phyloP scores from a whole-genome alignment of 2,797 vertebrate genomes.

The Acridotheres tristis region DNA sequence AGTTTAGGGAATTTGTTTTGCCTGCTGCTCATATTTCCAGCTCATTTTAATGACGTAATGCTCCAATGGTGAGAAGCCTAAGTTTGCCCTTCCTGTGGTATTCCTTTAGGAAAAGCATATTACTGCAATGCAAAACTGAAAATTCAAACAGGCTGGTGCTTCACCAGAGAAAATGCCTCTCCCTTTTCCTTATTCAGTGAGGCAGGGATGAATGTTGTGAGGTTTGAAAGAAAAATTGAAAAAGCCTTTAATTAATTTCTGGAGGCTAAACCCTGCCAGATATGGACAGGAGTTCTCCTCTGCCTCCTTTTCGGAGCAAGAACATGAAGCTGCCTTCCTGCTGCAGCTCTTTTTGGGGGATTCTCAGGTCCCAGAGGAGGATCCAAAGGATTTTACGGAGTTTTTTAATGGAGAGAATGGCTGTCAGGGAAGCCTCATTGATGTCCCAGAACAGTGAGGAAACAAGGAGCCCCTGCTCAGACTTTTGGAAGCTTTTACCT shows the following conservation, averaged over 20 bases:
- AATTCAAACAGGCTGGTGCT: slow-evolving; percentile 49
- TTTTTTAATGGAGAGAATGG: neutral
- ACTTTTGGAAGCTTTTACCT: slow-evolving; percentile 36
- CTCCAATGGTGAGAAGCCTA: slow-evolving; percentile 12
- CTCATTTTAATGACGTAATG: neutral
- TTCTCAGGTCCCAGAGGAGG: neutral
- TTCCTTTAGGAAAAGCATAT: slow-evolving; percentile 41
- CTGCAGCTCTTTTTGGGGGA: neutral
- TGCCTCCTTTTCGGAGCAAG: neutral
- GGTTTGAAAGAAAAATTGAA: slow-evolving; percentile 64
- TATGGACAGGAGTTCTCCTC: slow-evolving; percentile 38
- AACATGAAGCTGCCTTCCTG: neutral
- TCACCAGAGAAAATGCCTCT: slow-evolving; percentile 50
- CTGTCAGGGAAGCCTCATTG: neutral
- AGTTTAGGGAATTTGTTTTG: neutral
- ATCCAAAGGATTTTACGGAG: neutral
- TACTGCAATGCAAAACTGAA: slow-evolving; percentile 22
- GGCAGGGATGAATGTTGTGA: slow-evolving; percentile 15
- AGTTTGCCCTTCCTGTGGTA: slow-evolving; percentile 42
- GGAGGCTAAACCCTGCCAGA: slow-evolving; percentile 30
- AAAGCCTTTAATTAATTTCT: slow-evolving; percentile 64
- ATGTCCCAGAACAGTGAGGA: neutral
- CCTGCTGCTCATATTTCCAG: neutral
- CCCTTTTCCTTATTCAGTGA: slow-evolving; percentile 25
- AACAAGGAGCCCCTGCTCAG: neutral